Conservation (phyloP, 2,113 vertebrate genomes). For the Coptodon bakossiorum region DNA sequence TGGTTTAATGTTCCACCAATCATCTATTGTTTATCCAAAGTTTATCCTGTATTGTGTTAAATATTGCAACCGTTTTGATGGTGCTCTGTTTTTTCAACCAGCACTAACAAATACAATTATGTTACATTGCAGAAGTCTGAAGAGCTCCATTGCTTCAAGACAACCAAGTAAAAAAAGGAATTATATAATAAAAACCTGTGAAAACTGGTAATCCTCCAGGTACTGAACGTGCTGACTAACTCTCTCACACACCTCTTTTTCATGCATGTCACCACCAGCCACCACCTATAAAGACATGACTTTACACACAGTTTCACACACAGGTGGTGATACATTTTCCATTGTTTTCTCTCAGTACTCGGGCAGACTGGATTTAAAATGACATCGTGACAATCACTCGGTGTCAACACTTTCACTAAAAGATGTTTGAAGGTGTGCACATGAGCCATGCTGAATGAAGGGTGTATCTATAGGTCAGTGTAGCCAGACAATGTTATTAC, state of each 20-base stretch:
- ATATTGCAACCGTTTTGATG: not conserved
- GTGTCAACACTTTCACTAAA: not conserved
- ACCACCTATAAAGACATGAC: not conserved
- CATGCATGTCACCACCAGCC: not conserved
- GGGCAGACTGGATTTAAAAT: not conserved
- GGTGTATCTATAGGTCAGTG: not conserved
- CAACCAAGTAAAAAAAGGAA: not conserved
- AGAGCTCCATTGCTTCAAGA: not conserved
- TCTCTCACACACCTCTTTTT: conserved; percentile 18
- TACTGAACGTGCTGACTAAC: not conserved
- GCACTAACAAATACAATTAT: not conserved
- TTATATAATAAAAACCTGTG: not conserved
- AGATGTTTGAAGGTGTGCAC: not conserved
- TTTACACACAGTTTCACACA: not conserved
- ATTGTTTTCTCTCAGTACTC: not conserved
- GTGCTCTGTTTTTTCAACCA: not conserved
- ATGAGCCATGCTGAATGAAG: not conserved
- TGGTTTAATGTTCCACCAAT: not conserved
- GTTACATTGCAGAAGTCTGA: not conserved
- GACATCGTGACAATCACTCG: not conserved
- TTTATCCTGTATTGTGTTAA: not conserved
- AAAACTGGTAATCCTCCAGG: not conserved
- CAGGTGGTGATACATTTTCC: not conserved
- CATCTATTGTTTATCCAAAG: not conserved
- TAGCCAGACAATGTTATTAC: not conserved